A percentile compares a stretch with the other conserved stretches of the same genome.
Evolutionary conservation across 2,888 invertebrate species (phyloP).

Genomic region (Leptopilina drosophilae): DNA sequence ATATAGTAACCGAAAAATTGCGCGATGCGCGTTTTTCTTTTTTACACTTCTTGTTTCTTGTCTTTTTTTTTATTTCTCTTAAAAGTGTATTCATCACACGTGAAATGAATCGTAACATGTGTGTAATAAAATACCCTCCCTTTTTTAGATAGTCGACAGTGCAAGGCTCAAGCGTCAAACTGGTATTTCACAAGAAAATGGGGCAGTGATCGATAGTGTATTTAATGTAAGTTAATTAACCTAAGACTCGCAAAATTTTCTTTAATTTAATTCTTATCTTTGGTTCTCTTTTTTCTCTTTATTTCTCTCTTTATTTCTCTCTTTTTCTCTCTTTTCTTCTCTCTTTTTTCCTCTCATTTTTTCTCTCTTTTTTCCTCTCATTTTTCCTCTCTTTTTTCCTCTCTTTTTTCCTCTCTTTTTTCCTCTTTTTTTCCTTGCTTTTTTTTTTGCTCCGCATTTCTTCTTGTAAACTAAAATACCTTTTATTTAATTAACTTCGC

Average conservation of each 20-base stretch:
- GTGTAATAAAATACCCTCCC: constrained; percentile 12
- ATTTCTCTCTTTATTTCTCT: too few species aligned
- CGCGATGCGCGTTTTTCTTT: not conserved
- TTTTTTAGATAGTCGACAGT: constrained; percentile 56
- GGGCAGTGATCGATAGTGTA: constrained; percentile 63
- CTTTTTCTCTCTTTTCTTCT: not conserved
- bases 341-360: too few species aligned
- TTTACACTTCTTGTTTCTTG: not conserved
- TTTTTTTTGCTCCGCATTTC: not conserved
- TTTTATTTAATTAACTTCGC: not conserved
- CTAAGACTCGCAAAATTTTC: constrained; percentile 14
- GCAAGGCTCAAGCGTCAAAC: constrained; percentile 59
- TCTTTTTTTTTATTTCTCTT: too few species aligned
- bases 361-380: too few species aligned
- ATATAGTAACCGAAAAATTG: constrained; percentile 16
- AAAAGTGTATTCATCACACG: constrained; percentile 12
- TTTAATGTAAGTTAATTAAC: constrained; percentile 65
- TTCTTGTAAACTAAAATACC: not conserved
- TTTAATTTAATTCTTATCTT: not conserved
- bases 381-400: not conserved
- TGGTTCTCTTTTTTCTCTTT: too few species aligned
- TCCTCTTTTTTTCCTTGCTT: too few species aligned
- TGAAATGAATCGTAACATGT: constrained; percentile 17
- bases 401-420: too few species aligned
- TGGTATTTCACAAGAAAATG: constrained; percentile 45